Conservation (phyloP, 2,888 invertebrate species). For the Drosophila engyochracea region DNA sequence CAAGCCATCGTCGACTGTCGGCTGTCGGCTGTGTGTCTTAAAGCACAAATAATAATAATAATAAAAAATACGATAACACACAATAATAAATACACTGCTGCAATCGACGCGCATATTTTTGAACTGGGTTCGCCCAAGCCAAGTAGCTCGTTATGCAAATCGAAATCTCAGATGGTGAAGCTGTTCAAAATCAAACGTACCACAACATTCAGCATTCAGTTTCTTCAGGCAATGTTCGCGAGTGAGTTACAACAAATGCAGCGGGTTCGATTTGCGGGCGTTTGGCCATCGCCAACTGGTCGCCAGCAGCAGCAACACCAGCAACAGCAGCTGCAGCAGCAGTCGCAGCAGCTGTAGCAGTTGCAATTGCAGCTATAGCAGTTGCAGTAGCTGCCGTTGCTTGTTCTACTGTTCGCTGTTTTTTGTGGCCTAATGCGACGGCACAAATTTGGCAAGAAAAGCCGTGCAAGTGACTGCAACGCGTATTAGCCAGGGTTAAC, state of each 20-base stretch:
- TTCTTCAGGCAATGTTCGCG: slow-evolving; percentile 17
- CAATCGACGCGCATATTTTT: slow-evolving; percentile 33
- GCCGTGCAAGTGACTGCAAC: slow-evolving; percentile 58
- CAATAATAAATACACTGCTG: slow-evolving; percentile 13
- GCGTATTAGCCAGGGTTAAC: slow-evolving; percentile 71
- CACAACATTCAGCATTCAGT: slow-evolving; percentile 21
- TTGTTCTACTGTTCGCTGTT: slow-evolving; percentile 31
- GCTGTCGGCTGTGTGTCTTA: neutral
- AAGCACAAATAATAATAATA: slow-evolving; percentile 39
- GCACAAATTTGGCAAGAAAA: slow-evolving; percentile 67
- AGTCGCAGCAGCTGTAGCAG: slow-evolving; percentile 7
- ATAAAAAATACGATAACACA: slow-evolving; percentile 45
- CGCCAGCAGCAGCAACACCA: slow-evolving; percentile 23
- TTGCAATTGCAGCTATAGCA: slow-evolving; percentile 10
- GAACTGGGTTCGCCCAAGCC: slow-evolving; percentile 35
- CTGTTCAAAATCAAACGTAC: slow-evolving; percentile 45
- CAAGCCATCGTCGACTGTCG: neutral
- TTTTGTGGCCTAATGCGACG: slow-evolving; percentile 54
- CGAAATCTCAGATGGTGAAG: slow-evolving; percentile 43
- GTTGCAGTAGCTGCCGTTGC: slow-evolving; percentile 22
- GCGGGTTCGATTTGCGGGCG: slow-evolving; percentile 44
- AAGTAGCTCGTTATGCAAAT: slow-evolving; percentile 57
- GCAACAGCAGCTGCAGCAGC: slow-evolving; percentile 8
- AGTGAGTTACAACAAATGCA: slow-evolving; percentile 40
- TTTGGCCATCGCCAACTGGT: slow-evolving; percentile 48